Conservation (phyloP, 2,888 invertebrate species). For the Caenorhabditis wallacei region DNA sequence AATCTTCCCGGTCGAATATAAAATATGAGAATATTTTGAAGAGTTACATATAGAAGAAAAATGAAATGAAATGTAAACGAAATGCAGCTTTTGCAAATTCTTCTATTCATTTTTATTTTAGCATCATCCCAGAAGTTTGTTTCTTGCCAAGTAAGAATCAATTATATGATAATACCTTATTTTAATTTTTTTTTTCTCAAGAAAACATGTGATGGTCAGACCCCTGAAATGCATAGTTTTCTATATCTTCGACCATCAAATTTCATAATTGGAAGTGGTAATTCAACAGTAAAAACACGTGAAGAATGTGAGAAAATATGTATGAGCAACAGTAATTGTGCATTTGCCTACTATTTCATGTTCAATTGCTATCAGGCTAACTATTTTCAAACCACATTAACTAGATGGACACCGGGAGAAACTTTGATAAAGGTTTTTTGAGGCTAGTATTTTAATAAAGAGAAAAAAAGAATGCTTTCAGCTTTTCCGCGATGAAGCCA, state of each 20-base stretch:
- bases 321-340: not conserved
- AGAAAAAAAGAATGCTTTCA: not conserved
- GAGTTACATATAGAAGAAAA: not conserved
- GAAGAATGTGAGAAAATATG: constrained; percentile 16
- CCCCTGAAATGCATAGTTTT: constrained; percentile 19
- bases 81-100: not conserved
- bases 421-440: constrained; percentile 6
- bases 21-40: not conserved
- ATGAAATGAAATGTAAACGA: not conserved
- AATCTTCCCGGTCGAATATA: not conserved
- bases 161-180: not conserved
- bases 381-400: not conserved
- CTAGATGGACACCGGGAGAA: constrained; percentile 10
- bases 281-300: not conserved
- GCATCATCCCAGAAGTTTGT: not conserved
- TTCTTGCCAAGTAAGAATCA: not conserved
- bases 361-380: constrained; percentile 14
- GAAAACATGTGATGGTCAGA: constrained; percentile 13
- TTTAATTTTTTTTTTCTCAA: not conserved
- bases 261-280: constrained; percentile 1
- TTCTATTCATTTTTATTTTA: not conserved
- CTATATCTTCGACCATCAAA: constrained; percentile 2
- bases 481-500: constrained; percentile 22
- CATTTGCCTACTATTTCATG: constrained; percentile 11
- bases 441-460: not conserved